A percentile compares a stretch with the other conserved stretches of the same genome.
Evolutionary conservation across 1,140 invertebrate species (phyloP).

Genomic region (Drosophila bipectinata): DNA sequence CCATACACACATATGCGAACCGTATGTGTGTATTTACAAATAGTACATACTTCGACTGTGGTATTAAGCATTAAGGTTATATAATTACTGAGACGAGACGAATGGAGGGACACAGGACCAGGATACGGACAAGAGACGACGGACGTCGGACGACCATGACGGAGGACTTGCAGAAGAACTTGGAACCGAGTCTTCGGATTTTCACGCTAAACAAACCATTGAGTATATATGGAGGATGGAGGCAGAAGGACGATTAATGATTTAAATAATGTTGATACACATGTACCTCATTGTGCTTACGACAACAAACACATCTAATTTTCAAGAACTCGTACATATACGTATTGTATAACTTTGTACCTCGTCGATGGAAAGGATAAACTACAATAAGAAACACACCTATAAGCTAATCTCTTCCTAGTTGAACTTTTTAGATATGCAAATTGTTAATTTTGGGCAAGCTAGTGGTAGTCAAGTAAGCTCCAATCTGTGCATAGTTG

Average conservation of each 20-base stretch:
- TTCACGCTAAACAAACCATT: conserved; percentile 29
- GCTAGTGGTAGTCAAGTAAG: conserved; percentile 45
- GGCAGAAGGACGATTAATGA: conserved; percentile 38
- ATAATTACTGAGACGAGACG: conserved; percentile 40
- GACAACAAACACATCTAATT: conserved; percentile 59
- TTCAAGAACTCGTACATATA: conserved; percentile 53
- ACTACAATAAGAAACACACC: conserved; percentile 58
- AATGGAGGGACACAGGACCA: conserved; percentile 4
- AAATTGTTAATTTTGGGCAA: conserved; percentile 60
- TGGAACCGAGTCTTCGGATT: conserved; percentile 41
- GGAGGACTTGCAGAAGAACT: neutral
- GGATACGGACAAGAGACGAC: neutral
- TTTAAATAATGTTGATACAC: conserved; percentile 78
- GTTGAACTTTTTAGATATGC: conserved; percentile 65
- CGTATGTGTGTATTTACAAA: conserved; percentile 50
- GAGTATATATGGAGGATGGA: neutral
- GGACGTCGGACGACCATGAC: too few relatives aligned
- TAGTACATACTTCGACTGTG: conserved; percentile 83
- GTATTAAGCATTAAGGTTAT: conserved; percentile 83
- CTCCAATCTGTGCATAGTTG: conserved; percentile 51
- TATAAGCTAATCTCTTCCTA: conserved; percentile 70
- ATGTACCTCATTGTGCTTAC: conserved; percentile 80
- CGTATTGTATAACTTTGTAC: conserved; percentile 69
- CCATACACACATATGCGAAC: conserved; percentile 51
- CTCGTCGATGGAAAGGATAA: conserved; percentile 60